phyloP scores from a whole-genome alignment of 1,140 invertebrate genomes.

The Bombus difficillimus region DNA sequence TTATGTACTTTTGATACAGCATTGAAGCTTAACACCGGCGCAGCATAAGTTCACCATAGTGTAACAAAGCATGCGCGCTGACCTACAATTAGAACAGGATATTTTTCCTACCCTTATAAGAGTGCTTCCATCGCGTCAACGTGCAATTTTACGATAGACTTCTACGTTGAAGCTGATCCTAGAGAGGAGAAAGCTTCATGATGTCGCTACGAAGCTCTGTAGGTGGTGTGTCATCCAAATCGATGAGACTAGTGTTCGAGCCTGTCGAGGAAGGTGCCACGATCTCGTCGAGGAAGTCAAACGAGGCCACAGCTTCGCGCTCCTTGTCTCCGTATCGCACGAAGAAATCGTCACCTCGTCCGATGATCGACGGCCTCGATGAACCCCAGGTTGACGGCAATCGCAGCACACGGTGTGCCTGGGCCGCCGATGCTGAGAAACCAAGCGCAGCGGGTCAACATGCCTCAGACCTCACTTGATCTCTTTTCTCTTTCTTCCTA shows the following conservation, averaged over 20 bases:
- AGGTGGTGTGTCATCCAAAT: constrained; percentile 57
- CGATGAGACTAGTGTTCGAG: constrained; percentile 76
- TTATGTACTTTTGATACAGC: not conserved
- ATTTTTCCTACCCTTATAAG: constrained; percentile 5
- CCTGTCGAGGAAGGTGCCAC: constrained; percentile 78
- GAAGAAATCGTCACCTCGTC: constrained; percentile 87
- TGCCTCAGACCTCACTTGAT: constrained; percentile 73
- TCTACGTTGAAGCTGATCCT: constrained; percentile 26
- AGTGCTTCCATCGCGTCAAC: not conserved
- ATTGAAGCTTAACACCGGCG: not conserved
- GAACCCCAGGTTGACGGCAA: constrained; percentile 81
- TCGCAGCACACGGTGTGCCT: constrained; percentile 84
- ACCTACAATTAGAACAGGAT: not conserved
- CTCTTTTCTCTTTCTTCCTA: constrained; percentile 70
- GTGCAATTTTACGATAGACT: not conserved
- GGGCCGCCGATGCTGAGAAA: constrained; percentile 84
- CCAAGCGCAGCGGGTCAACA: constrained; percentile 77
- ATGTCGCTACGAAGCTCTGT: constrained; percentile 61
- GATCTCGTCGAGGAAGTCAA: constrained; percentile 90
- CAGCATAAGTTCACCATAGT: not conserved
- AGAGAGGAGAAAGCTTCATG: constrained; percentile 70
- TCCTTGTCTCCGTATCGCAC: constrained; percentile 90
- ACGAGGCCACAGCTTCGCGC: constrained; percentile 89
- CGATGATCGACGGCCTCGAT: constrained; percentile 87
- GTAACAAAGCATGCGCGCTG: not conserved